phyloP scores from a whole-genome alignment of 2,888 invertebrate species.

The Polia nebulosa region DNA sequence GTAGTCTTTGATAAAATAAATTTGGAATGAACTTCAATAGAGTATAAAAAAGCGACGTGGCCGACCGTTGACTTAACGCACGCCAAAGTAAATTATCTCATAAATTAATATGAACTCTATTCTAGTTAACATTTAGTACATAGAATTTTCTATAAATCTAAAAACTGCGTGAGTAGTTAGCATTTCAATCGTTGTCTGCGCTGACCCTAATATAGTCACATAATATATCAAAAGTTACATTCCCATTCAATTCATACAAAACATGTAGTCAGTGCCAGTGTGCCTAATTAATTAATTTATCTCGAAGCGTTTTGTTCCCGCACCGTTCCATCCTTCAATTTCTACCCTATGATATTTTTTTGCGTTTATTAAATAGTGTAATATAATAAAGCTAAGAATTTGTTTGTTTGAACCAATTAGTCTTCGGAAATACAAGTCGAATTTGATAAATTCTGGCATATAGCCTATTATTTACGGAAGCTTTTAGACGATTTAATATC shows the following conservation, averaged over 20 bases:
- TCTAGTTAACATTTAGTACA: not conserved
- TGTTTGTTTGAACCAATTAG: not conserved
- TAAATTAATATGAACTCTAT: not conserved
- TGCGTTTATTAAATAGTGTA: conserved; percentile 10
- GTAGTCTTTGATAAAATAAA: not conserved
- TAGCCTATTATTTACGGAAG: not conserved
- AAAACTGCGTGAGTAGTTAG: too few relatives aligned
- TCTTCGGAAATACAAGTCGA: not conserved
- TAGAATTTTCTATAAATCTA: too few relatives aligned
- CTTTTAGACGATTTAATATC: not conserved
- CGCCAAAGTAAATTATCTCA: not conserved
- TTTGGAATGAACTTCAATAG: too few relatives aligned
- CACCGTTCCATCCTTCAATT: conserved; percentile 9
- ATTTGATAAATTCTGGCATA: not conserved
- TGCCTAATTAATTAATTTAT: conserved; percentile 20
- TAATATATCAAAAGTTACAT: not conserved
- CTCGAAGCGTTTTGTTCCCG: not conserved
- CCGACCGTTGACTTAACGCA: not conserved
- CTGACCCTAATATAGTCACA: too few relatives aligned
- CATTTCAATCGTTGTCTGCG: too few relatives aligned
- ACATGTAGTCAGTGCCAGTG: not conserved
- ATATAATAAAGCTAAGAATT: not conserved
- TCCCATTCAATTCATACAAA: conserved; percentile 6
- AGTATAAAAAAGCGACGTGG: too few relatives aligned
- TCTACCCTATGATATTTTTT: conserved; percentile 20